phyloP scores from a whole-genome alignment of 2,797 vertebrate species.

The Tapera naevia region DNA sequence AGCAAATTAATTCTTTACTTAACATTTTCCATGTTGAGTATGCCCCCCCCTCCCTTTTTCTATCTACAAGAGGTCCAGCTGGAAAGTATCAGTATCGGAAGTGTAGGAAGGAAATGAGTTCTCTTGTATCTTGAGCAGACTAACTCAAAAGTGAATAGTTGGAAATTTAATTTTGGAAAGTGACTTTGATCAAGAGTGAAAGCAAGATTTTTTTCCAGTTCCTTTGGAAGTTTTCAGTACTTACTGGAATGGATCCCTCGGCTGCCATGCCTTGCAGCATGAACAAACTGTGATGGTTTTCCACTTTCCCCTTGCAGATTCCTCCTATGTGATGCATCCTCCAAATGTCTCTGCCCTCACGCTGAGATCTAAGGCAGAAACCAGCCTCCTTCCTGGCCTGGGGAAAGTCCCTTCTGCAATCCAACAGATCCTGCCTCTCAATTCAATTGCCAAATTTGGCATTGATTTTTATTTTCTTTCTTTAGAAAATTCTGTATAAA shows the following conservation, averaged over 20 bases:
- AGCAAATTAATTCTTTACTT: neutral
- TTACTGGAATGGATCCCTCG: neutral
- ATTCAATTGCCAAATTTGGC: neutral
- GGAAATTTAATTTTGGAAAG: neutral
- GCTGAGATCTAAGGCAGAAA: neutral
- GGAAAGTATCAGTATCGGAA: neutral
- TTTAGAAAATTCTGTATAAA: neutral
- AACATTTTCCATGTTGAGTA: neutral
- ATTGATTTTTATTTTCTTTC: neutral
- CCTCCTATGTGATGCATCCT: neutral
- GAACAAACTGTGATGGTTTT: neutral
- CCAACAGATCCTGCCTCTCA: neutral
- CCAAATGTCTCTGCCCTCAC: neutral
- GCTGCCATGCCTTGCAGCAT: neutral
- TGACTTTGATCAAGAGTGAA: neutral
- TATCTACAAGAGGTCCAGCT: neutral
- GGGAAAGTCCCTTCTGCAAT: neutral
- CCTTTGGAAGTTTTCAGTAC: neutral
- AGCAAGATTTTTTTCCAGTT: neutral
- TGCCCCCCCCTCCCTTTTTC: neutral
- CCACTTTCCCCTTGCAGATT: neutral
- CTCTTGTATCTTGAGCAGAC: neutral
- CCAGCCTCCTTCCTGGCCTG: neutral
- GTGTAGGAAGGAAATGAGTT: neutral
- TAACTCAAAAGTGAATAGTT: neutral